A percentile compares a stretch with the other conserved stretches of the same genome.
Evolutionary conservation across 1,140 invertebrate species (phyloP).

Genomic region (Euschistus heros): DNA sequence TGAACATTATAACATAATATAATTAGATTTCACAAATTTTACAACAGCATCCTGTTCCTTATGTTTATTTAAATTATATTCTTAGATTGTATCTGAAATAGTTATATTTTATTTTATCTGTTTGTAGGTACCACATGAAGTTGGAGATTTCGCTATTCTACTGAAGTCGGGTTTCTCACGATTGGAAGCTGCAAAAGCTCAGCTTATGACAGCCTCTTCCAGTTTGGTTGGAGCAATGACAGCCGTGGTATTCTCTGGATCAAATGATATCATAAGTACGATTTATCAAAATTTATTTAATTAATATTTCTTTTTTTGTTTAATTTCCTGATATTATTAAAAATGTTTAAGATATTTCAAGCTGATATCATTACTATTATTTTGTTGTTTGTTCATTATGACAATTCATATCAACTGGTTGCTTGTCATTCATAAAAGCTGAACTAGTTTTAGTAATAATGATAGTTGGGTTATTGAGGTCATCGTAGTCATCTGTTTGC

Average conservation of each 20-base stretch:
- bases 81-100: background rate
- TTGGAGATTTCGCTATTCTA: conserved; percentile 96
- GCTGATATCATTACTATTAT: too few species aligned
- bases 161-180: conserved; percentile 81
- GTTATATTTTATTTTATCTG: background rate
- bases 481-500: too few species aligned
- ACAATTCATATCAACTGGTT: too few species aligned
- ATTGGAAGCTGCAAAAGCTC: conserved; percentile 88
- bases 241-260: conserved; percentile 57
- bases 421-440: too few species aligned
- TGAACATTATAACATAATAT: background rate
- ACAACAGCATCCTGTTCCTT: background rate
- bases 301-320: too few species aligned
- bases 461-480: too few species aligned
- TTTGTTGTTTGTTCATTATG: too few species aligned
- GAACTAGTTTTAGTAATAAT: too few species aligned
- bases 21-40: too few species aligned
- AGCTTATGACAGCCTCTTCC: conserved; percentile 75
- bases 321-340: too few species aligned
- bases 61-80: background rate
- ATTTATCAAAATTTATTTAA: too few species aligned
- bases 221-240: conserved; percentile 78
- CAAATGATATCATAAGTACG: conserved; percentile 11
- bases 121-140: conserved; percentile 73
- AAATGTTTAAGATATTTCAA: too few species aligned